Conservation (phyloP, 2,888 invertebrate genomes). For the Rhimphoctona megacephalus region DNA sequence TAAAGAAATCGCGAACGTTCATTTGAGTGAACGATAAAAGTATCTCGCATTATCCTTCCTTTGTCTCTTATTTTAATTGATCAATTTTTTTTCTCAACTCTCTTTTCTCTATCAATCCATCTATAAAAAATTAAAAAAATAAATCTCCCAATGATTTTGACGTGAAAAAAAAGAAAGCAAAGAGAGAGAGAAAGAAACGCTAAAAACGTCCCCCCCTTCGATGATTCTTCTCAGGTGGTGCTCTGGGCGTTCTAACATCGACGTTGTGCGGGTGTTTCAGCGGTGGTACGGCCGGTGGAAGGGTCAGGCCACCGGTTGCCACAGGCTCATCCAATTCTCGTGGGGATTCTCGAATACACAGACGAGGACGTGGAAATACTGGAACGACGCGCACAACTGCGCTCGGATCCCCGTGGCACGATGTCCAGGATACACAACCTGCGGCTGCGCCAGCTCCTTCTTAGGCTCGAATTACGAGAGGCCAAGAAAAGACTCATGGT, state of each 20-base stretch:
- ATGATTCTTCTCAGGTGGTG: conserved; percentile 84
- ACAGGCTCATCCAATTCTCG: conserved; percentile 74
- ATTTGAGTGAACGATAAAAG: not conserved
- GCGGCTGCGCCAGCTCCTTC: conserved; percentile 84
- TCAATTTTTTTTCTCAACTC: not conserved
- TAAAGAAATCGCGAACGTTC: not conserved
- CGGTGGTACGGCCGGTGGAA: conserved; percentile 83
- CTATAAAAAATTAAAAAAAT: conserved; percentile 10
- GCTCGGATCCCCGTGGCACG: conserved; percentile 84
- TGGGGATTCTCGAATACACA: conserved; percentile 84
- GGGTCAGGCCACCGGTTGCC: conserved; percentile 80
- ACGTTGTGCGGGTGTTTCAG: conserved; percentile 85
- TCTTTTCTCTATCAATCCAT: not conserved
- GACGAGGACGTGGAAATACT: conserved; percentile 86
- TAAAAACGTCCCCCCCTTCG: conserved; percentile 78
- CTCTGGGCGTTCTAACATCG: conserved; percentile 84
- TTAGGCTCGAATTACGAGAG: conserved; percentile 85
- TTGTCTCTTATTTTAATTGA: not conserved
- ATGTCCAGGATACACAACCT: conserved; percentile 84
- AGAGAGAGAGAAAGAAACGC: conserved; percentile 44
- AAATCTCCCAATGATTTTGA: not conserved
- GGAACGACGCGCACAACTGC: conserved; percentile 84
- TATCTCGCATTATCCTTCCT: not conserved
- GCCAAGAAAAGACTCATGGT: conserved; percentile 86
- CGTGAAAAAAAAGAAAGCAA: not conserved